phyloP scores from a whole-genome alignment of 2,113 vertebrate genomes.

The Phalacrocorax aristotelis region DNA sequence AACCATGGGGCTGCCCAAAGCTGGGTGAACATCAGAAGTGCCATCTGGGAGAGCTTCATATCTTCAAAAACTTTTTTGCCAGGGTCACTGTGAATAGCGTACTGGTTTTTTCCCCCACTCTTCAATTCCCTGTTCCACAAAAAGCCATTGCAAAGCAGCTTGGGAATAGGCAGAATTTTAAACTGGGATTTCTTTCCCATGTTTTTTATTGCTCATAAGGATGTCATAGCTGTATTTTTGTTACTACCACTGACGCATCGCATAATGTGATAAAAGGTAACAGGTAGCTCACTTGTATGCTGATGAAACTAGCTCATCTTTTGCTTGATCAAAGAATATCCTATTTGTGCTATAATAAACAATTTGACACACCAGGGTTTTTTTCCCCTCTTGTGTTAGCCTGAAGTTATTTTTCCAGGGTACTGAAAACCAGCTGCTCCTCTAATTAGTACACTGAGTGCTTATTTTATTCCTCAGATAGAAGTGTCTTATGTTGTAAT shows the following conservation, averaged over 20 bases:
- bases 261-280: not conserved
- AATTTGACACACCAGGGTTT: not conserved
- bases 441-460: constrained; percentile 48
- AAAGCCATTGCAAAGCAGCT: not conserved
- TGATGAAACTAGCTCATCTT: not conserved
- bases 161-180: not conserved
- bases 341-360: not conserved
- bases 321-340: not conserved
- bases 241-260: not conserved
- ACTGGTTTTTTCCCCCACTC: not conserved
- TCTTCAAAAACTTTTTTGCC: not conserved
- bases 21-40: not conserved
- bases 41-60: not conserved
- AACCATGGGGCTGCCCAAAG: not conserved
- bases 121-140: not conserved
- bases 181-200: not conserved
- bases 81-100: not conserved
- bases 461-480: constrained; percentile 46
- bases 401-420: constrained; percentile 38
- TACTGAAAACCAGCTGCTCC: constrained; percentile 44
- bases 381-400: not conserved
- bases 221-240: not conserved
- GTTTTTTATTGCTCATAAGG: not conserved
- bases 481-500: not conserved
- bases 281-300: not conserved